These are phyloP conservation scores for Diploscapter pachys DNA, from an alignment of 1,140 invertebrate species.

Conservation along the genomic window DNA sequence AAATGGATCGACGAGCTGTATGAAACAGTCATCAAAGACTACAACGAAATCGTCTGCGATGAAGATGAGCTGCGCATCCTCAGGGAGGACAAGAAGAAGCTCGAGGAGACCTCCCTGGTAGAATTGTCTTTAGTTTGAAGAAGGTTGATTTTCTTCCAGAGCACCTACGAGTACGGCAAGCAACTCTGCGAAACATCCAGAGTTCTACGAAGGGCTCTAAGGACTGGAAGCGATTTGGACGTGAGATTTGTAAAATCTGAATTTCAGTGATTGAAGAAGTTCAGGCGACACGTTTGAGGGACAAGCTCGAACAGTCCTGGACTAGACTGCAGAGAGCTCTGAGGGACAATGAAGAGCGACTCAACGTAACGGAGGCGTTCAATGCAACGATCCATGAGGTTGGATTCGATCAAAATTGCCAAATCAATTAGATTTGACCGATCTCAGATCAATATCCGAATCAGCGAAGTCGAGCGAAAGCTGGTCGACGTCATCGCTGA, in stretches of 20 bases:
- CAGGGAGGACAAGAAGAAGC: slow-evolving; percentile 58
- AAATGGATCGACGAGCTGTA: slow-evolving; percentile 60
- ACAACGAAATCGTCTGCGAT: slow-evolving; percentile 26
- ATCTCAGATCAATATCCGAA: slow-evolving; percentile 21
- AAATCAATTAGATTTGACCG: too few relatives aligned
- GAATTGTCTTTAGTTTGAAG: background rate
- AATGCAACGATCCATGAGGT: slow-evolving; percentile 27
- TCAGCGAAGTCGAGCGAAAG: slow-evolving; percentile 18
- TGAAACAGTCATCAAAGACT: slow-evolving; percentile 55
- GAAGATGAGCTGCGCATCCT: slow-evolving; percentile 44
- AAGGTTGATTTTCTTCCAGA: slow-evolving; percentile 44
- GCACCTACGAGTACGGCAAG: slow-evolving; percentile 62
- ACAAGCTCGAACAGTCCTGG: slow-evolving; percentile 32
- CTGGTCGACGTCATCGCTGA: too few relatives aligned
- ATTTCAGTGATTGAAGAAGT: background rate
- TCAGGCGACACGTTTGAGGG: slow-evolving; percentile 8
- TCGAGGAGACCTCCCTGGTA: slow-evolving; percentile 59
- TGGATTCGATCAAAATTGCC: background rate
- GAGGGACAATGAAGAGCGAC: slow-evolving; percentile 27
- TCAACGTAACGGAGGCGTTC: slow-evolving; percentile 29
- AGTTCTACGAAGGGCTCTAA: slow-evolving; percentile 58
- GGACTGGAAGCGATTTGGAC: slow-evolving; percentile 21
- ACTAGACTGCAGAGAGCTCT: slow-evolving; percentile 17
- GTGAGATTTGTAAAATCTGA: too few relatives aligned
- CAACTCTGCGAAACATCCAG: slow-evolving; percentile 60